Conservation (phyloP, 2,797 vertebrate genomes). For the Pristis pectinata region DNA sequence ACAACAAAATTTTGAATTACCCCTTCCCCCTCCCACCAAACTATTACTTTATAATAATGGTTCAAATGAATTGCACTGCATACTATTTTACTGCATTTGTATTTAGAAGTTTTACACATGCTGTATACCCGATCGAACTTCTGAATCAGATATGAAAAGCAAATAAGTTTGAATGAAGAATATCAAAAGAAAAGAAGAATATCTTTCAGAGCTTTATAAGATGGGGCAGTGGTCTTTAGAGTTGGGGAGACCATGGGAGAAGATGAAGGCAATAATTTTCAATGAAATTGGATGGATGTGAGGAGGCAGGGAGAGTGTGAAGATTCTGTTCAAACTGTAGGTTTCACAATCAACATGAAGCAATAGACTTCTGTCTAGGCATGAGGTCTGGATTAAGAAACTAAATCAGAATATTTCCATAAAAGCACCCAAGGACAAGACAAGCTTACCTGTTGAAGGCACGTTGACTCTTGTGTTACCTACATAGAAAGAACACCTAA, state of each 20-base stretch:
- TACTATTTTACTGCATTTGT: not conserved
- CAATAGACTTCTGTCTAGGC: not conserved
- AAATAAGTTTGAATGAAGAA: not conserved
- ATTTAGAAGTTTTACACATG: not conserved
- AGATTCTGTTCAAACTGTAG: not conserved
- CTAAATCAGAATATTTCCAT: too few species aligned
- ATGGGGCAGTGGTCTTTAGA: too few species aligned
- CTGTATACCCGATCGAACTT: not conserved
- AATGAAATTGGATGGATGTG: not conserved
- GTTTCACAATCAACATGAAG: not conserved
- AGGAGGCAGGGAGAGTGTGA: not conserved
- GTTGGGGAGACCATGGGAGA: too few species aligned
- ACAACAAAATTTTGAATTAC: not conserved
- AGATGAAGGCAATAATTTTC: not conserved
- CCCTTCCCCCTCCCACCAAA: not conserved
- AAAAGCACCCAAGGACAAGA: not conserved
- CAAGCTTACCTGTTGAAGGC: not conserved
- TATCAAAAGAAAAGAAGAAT: not conserved
- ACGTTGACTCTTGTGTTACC: constrained; percentile 46
- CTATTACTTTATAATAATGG: not conserved
- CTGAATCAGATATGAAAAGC: not conserved
- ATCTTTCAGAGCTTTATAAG: not conserved
- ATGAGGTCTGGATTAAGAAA: not conserved
- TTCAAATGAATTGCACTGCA: not conserved
- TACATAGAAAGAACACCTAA: constrained; percentile 42